A percentile compares a stretch with the other conserved stretches of the same genome.
Conservation (phyloP, 2,113 vertebrate species). For the Nycticryphes semicollaris region DNA sequence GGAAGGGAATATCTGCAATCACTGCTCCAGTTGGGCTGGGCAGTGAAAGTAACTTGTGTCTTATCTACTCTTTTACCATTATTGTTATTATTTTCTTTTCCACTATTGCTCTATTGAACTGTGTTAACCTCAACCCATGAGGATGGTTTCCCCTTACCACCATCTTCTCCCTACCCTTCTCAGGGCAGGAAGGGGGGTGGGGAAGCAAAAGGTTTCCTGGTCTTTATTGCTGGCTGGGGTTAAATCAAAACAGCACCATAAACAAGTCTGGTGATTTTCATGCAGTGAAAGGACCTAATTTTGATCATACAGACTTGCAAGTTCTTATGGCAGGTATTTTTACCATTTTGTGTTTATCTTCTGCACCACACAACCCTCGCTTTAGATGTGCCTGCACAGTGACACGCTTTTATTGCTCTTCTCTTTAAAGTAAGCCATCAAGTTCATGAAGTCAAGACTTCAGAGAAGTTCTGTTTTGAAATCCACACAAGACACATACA, state of each 20-base stretch:
- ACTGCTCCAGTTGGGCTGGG: neutral
- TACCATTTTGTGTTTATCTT: neutral
- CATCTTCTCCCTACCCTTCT: neutral
- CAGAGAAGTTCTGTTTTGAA: neutral
- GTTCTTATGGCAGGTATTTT: neutral
- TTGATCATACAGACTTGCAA: neutral
- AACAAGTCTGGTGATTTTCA: neutral
- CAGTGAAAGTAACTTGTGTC: neutral
- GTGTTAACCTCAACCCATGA: neutral
- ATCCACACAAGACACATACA: neutral
- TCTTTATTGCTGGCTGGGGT: neutral
- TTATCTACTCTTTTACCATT: neutral
- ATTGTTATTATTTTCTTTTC: neutral
- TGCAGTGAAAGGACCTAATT: neutral
- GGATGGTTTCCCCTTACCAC: neutral
- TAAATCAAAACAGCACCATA: neutral
- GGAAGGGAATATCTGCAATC: neutral
- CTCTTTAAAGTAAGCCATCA: neutral
- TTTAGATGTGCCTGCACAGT: neutral
- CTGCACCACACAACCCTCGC: neutral
- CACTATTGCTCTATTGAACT: neutral
- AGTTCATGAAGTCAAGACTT: neutral
- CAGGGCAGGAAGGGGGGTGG: neutral
- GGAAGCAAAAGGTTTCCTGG: neutral
- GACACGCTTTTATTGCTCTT: neutral